Percentiles rank a stretch among this genome's conserved stretches.
Conservation (phyloP, 2,888 invertebrate species). For the Itoplectis maculator region DNA sequence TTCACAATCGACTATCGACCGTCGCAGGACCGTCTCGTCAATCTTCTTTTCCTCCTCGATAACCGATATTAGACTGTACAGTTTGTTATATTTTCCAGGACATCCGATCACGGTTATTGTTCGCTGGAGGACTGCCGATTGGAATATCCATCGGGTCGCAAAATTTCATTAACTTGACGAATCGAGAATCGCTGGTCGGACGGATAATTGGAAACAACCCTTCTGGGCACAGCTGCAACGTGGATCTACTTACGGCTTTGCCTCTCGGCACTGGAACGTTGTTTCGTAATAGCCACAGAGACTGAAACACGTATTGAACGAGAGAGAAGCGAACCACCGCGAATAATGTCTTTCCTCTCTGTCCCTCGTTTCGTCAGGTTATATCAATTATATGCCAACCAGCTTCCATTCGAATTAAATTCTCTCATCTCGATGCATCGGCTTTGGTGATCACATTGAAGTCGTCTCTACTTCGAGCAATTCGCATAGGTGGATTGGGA, state of each 20-base stretch:
- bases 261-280: neutral
- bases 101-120: constrained; percentile 9
- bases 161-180: constrained; percentile 52
- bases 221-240: neutral
- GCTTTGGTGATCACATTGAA: constrained; percentile 15
- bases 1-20: neutral
- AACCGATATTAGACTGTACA: constrained; percentile 27
- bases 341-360: neutral
- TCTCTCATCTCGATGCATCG: neutral
- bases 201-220: constrained; percentile 44
- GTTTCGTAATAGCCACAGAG: neutral
- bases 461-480: neutral
- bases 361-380: constrained; percentile 25
- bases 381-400: constrained; percentile 54
- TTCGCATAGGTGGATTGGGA: neutral
- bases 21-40: neutral
- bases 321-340: neutral
- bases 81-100: constrained; percentile 13
- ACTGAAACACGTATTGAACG: constrained; percentile 27
- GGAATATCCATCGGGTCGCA: constrained; percentile 24
- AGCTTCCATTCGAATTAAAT: constrained; percentile 38
- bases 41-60: constrained; percentile 19
- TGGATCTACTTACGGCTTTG: constrained; percentile 13
- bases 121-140: neutral
- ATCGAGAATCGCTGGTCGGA: constrained; percentile 26